phyloP scores from a whole-genome alignment of 2,113 vertebrate genomes.

The Seriola quinqueradiata region DNA sequence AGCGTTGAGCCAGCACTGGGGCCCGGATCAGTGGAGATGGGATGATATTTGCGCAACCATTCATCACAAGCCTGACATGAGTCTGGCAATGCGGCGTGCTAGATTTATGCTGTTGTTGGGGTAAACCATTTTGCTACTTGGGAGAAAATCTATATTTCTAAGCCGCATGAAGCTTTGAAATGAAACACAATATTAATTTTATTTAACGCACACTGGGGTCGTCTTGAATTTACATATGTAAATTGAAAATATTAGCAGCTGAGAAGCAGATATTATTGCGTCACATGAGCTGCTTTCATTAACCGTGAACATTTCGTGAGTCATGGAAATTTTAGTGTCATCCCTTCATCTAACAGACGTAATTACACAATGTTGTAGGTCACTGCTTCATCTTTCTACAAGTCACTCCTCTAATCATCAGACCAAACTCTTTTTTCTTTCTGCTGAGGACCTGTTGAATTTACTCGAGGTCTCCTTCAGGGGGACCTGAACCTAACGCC shows the following conservation, averaged over 20 bases:
- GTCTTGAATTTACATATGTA: background rate
- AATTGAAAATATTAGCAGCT: background rate
- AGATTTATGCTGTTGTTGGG: conserved; percentile 1
- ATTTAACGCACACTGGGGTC: background rate
- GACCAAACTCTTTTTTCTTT: background rate
- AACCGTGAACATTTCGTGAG: background rate
- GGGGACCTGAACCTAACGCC: conserved; percentile 3
- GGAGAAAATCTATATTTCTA: conserved; percentile 5
- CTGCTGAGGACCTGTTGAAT: background rate
- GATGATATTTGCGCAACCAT: conserved; percentile 5
- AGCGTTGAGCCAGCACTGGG: conserved; percentile 21
- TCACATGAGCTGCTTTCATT: background rate
- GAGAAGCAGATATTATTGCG: background rate
- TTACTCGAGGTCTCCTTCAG: conserved; percentile 23
- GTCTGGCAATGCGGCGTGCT: background rate
- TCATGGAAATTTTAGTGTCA: background rate
- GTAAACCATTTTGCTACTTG: background rate
- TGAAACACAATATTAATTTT: background rate
- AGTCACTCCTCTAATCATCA: background rate
- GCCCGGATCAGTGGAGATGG: background rate
- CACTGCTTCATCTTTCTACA: background rate
- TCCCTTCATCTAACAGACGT: background rate
- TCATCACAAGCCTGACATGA: conserved; percentile 21
- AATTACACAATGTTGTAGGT: background rate
- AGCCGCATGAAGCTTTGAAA: background rate